Conservation (phyloP, 2,113 vertebrate species). For the Cololabis saira region DNA sequence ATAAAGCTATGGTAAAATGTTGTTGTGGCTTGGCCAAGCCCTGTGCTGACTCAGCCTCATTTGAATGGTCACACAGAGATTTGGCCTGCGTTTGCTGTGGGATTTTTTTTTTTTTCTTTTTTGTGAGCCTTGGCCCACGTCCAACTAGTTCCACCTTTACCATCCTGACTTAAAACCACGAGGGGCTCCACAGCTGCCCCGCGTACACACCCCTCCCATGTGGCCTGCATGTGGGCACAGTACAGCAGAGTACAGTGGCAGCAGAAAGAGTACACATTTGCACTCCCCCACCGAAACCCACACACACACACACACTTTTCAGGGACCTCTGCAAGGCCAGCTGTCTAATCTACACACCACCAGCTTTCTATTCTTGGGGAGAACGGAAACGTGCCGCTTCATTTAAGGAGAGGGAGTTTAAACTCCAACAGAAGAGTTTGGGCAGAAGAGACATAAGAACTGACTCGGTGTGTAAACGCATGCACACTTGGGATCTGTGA, state of each 20-base stretch:
- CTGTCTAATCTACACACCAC: conserved; percentile 33
- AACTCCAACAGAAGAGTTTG: neutral
- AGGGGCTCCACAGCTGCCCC: conserved; percentile 1
- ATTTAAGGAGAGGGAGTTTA: neutral
- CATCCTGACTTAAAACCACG: conserved; percentile 57
- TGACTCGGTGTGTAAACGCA: neutral
- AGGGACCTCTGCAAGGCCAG: conserved; percentile 42
- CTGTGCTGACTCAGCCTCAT: conserved; percentile 69
- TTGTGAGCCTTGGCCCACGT: conserved; percentile 61
- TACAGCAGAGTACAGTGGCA: conserved; percentile 16
- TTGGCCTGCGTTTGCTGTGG: conserved; percentile 34
- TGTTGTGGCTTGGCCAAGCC: conserved; percentile 51
- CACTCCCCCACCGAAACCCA: conserved; percentile 1
- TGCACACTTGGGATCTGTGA: neutral
- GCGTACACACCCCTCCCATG: conserved; percentile 9
- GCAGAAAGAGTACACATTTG: conserved; percentile 5
- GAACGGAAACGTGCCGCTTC: conserved; percentile 36
- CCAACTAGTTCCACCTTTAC: conserved; percentile 67
- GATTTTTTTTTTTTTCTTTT: conserved; percentile 24
- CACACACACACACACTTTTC: conserved; percentile 17
- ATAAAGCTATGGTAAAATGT: conserved; percentile 51
- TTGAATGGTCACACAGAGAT: conserved; percentile 68
- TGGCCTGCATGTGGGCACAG: conserved; percentile 21
- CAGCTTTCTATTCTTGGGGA: conserved; percentile 49
- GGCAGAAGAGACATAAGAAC: neutral